A percentile compares a stretch with the other conserved stretches of the same genome.
These are phyloP conservation scores for Eutolmus rufibarbis DNA, from an alignment of 2,888 invertebrate genomes.

Conservation along the genomic window DNA sequence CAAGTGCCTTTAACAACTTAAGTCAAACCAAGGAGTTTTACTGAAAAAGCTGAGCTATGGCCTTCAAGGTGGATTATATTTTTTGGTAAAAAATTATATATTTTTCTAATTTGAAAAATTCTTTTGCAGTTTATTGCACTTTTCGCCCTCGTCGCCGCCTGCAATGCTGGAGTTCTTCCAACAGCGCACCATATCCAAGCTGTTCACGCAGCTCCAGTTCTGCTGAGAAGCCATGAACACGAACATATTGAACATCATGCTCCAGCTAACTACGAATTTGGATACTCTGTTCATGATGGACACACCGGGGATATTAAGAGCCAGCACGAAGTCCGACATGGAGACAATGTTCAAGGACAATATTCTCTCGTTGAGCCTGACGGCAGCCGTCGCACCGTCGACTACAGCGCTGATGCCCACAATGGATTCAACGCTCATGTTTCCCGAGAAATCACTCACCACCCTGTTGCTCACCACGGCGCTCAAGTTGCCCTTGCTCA, in stretches of 20 bases:
- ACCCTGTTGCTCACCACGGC: slow-evolving; percentile 48
- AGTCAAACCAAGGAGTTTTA: not conserved
- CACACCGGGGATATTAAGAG: slow-evolving; percentile 62
- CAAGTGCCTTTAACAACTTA: not conserved
- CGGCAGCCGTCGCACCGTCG: slow-evolving; percentile 60
- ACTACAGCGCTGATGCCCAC: slow-evolving; percentile 59
- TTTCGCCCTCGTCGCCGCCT: not conserved
- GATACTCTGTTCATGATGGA: slow-evolving; percentile 60
- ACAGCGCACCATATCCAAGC: not conserved
- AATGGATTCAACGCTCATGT: slow-evolving; percentile 61
- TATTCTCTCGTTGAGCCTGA: slow-evolving; percentile 61
- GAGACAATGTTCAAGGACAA: slow-evolving; percentile 60
- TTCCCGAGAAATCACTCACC: slow-evolving; percentile 51
- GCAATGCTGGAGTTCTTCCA: not conserved
- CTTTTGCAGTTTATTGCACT: not conserved
- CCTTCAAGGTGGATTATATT: slow-evolving; percentile 7
- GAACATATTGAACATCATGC: slow-evolving; percentile 46
- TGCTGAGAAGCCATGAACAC: not conserved
- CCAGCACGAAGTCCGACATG: slow-evolving; percentile 61
- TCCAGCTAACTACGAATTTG: slow-evolving; percentile 60
- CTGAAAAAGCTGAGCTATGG: not conserved
- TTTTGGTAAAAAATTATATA: not conserved
- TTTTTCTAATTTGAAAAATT: not conserved
- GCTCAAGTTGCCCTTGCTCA: not conserved
- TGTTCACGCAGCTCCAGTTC: not conserved